phyloP scores from a whole-genome alignment of 2,797 vertebrate species.

The Enoplosus armatus region DNA sequence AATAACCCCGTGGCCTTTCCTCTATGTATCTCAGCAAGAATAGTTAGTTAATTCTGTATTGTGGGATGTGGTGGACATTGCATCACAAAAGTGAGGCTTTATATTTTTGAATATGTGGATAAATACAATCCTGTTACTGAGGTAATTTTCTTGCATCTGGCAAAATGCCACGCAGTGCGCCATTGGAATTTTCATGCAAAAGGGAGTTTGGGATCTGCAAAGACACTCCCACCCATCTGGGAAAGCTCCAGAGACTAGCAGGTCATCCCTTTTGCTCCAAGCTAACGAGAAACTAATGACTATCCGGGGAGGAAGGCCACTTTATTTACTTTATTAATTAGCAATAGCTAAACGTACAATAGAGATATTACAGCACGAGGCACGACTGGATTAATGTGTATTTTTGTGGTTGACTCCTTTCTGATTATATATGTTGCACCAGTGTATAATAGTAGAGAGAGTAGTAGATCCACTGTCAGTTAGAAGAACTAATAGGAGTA shows the following conservation, averaged over 20 bases:
- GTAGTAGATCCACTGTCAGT: not conserved
- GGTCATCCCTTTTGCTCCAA: constrained; percentile 58
- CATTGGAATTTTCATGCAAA: constrained; percentile 62
- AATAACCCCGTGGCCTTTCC: not conserved
- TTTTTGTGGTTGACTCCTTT: constrained; percentile 7
- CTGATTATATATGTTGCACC: not conserved
- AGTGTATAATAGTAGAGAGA: not conserved
- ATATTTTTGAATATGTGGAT: constrained; percentile 23
- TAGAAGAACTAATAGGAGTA: not conserved
- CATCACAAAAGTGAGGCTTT: not conserved
- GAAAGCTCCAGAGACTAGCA: constrained; percentile 64
- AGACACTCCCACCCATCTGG: constrained; percentile 64
- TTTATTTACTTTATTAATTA: constrained; percentile 30
- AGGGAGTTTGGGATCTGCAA: constrained; percentile 60
- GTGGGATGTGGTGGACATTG: constrained; percentile 1
- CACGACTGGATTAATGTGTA: constrained; percentile 7
- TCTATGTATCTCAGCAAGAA: no score
- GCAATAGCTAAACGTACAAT: constrained; percentile 20
- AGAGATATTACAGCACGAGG: not conserved
- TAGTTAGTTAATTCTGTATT: not conserved
- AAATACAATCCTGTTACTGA: constrained; percentile 30
- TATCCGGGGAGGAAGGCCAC: constrained; percentile 49
- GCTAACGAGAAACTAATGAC: constrained; percentile 63
- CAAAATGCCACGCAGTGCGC: constrained; percentile 52
- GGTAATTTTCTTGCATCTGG: constrained; percentile 52